Evolutionary conservation across 2,113 vertebrate genomes (phyloP).

Genomic region (Chroicocephalus ridibundus): DNA sequence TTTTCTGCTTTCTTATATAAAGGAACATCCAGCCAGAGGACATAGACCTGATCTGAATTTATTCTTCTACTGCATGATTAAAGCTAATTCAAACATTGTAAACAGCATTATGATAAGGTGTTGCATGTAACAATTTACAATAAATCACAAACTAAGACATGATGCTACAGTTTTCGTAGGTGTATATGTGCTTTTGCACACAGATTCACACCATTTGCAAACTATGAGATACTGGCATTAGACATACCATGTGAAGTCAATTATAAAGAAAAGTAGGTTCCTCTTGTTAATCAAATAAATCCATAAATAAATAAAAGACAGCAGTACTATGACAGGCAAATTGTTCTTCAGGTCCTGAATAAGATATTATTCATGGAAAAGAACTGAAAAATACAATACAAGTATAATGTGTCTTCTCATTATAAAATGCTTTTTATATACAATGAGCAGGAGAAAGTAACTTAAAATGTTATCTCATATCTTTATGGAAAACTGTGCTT

Average conservation of each 20-base stretch:
- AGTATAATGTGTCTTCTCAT: neutral
- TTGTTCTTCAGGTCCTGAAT: neutral
- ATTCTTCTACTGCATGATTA: neutral
- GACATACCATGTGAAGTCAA: neutral
- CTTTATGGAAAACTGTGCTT: neutral
- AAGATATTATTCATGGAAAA: neutral
- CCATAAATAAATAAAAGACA: conserved; percentile 11
- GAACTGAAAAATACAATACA: neutral
- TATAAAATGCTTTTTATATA: neutral
- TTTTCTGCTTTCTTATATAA: neutral
- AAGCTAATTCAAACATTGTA: neutral
- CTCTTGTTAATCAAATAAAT: conserved; percentile 33
- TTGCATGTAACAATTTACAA: neutral
- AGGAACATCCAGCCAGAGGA: neutral
- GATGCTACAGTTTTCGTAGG: neutral
- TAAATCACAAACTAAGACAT: neutral
- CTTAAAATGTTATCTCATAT: neutral
- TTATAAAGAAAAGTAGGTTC: neutral
- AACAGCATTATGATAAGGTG: neutral
- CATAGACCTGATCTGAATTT: neutral
- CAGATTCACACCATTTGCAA: neutral
- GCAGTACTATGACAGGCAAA: neutral
- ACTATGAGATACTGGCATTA: neutral
- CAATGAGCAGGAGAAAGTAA: neutral
- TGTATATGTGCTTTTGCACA: neutral